phyloP scores from a whole-genome alignment of 2,113 vertebrate genomes.

The Atractosteus spatula region DNA sequence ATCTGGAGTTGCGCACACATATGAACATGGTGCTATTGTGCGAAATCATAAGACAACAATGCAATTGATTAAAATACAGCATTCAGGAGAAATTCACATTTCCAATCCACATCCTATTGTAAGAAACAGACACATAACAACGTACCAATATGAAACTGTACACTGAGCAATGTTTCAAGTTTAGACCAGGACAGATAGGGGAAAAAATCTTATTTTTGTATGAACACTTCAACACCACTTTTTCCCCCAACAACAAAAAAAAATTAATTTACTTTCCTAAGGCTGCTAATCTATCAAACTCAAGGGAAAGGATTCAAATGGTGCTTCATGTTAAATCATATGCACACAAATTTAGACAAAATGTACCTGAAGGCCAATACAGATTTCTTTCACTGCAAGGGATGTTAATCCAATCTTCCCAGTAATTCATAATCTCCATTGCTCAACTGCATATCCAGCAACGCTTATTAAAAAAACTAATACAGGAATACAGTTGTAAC shows the following conservation, averaged over 20 bases:
- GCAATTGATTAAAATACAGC: constrained; percentile 15
- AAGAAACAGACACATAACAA: constrained; percentile 20
- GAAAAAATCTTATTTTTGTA: not conserved
- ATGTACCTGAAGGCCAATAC: no score
- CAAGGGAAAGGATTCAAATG: not conserved
- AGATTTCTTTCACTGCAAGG: no score
- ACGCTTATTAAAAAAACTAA: no score
- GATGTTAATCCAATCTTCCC: no score
- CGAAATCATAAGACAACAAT: constrained; percentile 13
- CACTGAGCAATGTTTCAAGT: constrained; percentile 19
- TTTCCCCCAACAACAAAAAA: not conserved
- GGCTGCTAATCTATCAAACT: constrained; percentile 4
- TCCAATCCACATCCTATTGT: constrained; percentile 10
- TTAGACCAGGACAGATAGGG: constrained; percentile 15
- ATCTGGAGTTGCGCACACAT: not conserved
- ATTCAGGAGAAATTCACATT: constrained; percentile 11
- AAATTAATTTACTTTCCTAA: not conserved
- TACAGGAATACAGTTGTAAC: no score
- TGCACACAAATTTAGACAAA: constrained; percentile 43
- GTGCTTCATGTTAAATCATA: not conserved
- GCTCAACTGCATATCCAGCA: no score
- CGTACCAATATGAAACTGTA: not conserved
- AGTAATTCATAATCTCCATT: no score
- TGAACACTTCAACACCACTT: not conserved
- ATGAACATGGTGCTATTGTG: not conserved